These are phyloP conservation scores for Ciconia maguari DNA, from an alignment of 2,113 vertebrate genomes.

Conservation along the genomic window DNA sequence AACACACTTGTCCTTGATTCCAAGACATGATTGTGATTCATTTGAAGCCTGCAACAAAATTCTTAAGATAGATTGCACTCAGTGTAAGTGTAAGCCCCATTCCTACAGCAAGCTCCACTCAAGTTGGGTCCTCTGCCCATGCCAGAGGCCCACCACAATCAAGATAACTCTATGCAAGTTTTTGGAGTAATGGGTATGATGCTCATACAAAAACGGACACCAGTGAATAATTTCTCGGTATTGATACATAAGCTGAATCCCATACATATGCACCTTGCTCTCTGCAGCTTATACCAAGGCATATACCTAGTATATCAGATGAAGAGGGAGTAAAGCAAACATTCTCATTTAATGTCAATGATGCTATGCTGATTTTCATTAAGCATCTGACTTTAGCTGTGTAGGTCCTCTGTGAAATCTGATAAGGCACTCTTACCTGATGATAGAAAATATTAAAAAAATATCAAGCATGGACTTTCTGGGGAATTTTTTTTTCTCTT, in stretches of 20 bases:
- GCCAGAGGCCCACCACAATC: neutral
- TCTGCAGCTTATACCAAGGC: neutral
- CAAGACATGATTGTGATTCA: neutral
- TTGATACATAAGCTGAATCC: neutral
- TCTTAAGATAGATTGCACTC: neutral
- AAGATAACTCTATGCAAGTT: accelerated
- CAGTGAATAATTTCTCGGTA: neutral
- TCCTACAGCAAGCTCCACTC: neutral
- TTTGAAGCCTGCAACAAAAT: neutral
- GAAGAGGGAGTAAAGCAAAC: neutral
- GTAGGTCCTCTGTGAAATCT: neutral
- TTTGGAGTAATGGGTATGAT: neutral
- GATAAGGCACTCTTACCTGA: neutral
- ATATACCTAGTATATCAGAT: accelerated
- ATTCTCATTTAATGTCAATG: neutral
- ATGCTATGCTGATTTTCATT: neutral
- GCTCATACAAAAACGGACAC: neutral
- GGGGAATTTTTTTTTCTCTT: neutral
- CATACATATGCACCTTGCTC: neutral
- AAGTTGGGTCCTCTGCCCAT: neutral
- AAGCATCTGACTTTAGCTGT: neutral
- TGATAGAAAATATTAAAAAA: neutral
- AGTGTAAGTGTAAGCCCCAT: no score
- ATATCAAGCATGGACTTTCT: neutral
- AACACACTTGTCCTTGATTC: neutral